These are phyloP conservation scores for Pemphigus obesinymphae DNA, from an alignment of 1,140 invertebrate species.

Conservation along the genomic window DNA sequence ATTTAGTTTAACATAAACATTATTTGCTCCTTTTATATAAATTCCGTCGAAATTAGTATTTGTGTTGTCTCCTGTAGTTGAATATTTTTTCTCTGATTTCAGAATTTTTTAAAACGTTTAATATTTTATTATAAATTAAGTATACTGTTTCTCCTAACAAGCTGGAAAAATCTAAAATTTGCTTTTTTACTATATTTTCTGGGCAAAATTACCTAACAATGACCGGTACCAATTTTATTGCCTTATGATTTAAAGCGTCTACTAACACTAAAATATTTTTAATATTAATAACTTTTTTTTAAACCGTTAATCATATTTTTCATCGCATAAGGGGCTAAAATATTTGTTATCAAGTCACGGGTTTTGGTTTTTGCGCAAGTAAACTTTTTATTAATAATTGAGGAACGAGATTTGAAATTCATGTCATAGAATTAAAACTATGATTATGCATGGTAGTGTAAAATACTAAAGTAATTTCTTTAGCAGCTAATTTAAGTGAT, in stretches of 20 bases:
- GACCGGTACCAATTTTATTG: background rate
- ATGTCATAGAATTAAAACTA: no score
- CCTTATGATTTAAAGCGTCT: background rate
- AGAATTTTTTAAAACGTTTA: background rate
- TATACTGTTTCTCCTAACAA: background rate
- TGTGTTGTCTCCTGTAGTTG: background rate
- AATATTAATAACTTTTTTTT: conserved; percentile 1
- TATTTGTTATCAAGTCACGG: no score
- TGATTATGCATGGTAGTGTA: background rate
- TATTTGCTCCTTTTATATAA: background rate
- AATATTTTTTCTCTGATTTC: background rate
- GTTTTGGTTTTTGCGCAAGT: no score
- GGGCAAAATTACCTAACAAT: background rate
- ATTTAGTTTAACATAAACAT: background rate
- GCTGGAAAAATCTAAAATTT: background rate
- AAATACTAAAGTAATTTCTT: background rate
- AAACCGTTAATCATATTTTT: background rate
- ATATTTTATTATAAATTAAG: background rate
- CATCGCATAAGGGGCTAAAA: no score
- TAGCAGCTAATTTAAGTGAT: background rate
- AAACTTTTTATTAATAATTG: background rate
- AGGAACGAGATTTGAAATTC: background rate
- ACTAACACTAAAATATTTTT: background rate
- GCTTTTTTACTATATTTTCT: background rate
- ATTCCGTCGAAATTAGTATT: background rate